Base-by-base conservation (phyloP, 2,113 vertebrate genomes). In the Delphinapterus leucas region DNA sequence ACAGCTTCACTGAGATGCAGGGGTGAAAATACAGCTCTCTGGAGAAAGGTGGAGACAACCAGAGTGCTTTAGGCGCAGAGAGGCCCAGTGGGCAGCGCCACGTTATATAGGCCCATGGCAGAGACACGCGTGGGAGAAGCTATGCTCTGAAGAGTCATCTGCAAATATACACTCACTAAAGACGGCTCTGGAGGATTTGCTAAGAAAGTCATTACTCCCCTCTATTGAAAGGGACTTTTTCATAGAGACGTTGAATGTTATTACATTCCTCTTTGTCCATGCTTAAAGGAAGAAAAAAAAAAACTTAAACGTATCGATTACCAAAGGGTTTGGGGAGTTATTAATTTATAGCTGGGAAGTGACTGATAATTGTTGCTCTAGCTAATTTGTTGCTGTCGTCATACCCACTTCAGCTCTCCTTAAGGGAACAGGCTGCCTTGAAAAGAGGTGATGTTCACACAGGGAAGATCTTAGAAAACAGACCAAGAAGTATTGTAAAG, bases 131-230 rank as follows among this genome's bases (percentile, higher is more conserved):
- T 3, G 31, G 49, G 47, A 76, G 20, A 12, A 2, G 3, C 3
- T 11, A 3, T 2, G 0, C n/a, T 26, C 47, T 1, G 41, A 44
- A 12, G 47, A 74, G 65, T 5, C 12, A 5, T 0, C 70, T 26
- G 11, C 14, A 80, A 36, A 0, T 4, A 0, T 6, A n/a, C 21
- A 4, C 28, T 3, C 1, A 0, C 49, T 1, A 2, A 63, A 36
- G 36, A 12, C 1, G 7, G 1, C 31, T 49, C 49, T 26, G 5
- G 2, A 36, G 65, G 44, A 15, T 1, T 4, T 15, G n/a, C 55
- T 14, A 4, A 33, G 77, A 10, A 8, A 20, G 18, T 13, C 13
- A 3, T 55, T 23, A 1, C 61, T 25, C 28, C 26, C 31, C 6
- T 5, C 44, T 41, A 0, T 2, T 2, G 33, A n/a, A 38, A 61